Percentiles rank a stretch among this genome's conserved stretches.
Conservation (phyloP, 1,140 invertebrate species). For the Myzus persicae region DNA sequence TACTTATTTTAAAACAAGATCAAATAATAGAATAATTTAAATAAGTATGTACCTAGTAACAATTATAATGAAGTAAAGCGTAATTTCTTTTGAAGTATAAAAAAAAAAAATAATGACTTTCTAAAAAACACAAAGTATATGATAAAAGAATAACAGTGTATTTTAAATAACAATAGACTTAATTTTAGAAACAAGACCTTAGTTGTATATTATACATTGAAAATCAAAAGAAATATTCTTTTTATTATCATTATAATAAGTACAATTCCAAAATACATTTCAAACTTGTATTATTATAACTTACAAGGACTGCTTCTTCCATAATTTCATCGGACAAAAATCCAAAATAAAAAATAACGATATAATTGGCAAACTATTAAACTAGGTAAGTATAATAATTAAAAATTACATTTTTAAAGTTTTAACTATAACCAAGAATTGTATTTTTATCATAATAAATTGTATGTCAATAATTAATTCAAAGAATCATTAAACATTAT, state of each 20-base stretch:
- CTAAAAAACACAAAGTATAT: not conserved
- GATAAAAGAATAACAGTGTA: not conserved
- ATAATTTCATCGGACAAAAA: not conserved
- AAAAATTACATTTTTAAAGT: not conserved
- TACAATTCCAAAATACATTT: not conserved
- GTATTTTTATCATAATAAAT: not conserved
- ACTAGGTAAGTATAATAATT: not conserved
- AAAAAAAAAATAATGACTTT: slow-evolving; percentile 23
- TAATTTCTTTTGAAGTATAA: not conserved
- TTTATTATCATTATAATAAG: slow-evolving; percentile 12
- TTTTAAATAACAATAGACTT: slow-evolving; percentile 40
- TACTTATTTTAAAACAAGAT: not conserved
- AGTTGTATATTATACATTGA: not conserved
- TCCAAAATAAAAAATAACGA: not conserved
- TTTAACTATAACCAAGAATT: not conserved
- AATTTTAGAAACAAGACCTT: not conserved
- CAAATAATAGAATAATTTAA: slow-evolving; percentile 33
- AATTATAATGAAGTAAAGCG: not conserved
- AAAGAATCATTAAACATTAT: not conserved
- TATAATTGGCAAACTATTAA: not conserved
- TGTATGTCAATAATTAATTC: not conserved
- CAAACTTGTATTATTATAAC: not conserved
- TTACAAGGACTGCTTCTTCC: not conserved
- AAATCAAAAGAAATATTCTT: slow-evolving; percentile 30
- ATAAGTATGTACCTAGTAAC: not conserved